Evolutionary conservation across 1,140 invertebrate species (phyloP).

Genomic region (Aphis gossypii): DNA sequence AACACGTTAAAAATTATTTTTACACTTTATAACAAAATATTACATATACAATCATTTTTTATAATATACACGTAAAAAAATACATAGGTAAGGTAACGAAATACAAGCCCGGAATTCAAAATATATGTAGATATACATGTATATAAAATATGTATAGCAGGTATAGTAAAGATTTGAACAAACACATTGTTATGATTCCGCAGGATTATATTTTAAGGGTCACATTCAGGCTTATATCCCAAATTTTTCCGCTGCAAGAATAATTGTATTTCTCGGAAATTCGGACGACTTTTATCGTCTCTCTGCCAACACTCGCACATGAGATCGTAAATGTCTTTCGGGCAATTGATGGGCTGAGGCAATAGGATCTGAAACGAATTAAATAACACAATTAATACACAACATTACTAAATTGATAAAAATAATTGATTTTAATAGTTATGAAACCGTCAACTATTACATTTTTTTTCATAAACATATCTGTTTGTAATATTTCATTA

Average conservation of each 20-base stretch:
- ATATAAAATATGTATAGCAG: constrained; percentile 5
- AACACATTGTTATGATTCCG: background rate
- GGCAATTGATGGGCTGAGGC: constrained; percentile 69
- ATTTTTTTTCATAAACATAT: background rate
- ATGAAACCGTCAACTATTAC: background rate
- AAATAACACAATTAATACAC: background rate
- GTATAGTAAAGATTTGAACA: background rate
- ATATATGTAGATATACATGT: background rate
- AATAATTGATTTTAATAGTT: background rate
- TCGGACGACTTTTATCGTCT: constrained; percentile 72
- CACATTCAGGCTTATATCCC: constrained; percentile 63
- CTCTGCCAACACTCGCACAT: constrained; percentile 81
- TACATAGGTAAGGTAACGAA: background rate
- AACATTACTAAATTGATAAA: background rate
- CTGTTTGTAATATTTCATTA: background rate
- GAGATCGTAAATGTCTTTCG: constrained; percentile 75
- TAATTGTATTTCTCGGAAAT: constrained; percentile 77
- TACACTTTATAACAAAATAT: constrained; percentile 32
- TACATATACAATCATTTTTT: background rate
- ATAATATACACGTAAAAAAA: constrained; percentile 16
- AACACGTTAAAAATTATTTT: background rate
- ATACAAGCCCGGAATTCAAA: constrained; percentile 12
- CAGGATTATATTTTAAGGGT: background rate
- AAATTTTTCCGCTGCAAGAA: constrained; percentile 77
- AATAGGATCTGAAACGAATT: constrained; percentile 29